Percentiles rank a stretch among this genome's conserved stretches.
Conservation (phyloP, 1,140 invertebrate species). For the Bombus balteatus region DNA sequence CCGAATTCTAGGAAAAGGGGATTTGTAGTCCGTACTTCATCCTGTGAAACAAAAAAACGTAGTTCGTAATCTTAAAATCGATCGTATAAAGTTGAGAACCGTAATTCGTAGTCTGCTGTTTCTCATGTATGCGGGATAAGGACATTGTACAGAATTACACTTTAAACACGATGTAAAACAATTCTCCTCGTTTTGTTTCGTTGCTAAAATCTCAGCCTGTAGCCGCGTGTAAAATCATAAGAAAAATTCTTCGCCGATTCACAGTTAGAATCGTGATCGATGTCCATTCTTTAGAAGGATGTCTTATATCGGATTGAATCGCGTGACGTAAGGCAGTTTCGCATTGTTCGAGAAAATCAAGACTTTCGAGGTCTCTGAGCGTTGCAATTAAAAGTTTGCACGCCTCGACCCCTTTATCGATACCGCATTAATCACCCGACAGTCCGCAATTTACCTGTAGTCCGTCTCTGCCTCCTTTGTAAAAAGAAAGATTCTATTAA, state of each 20-base stretch:
- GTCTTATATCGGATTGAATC: background rate
- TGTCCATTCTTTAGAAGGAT: background rate
- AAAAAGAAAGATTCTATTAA: background rate
- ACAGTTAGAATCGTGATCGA: background rate
- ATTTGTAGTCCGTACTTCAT: background rate
- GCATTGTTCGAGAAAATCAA: constrained; percentile 10
- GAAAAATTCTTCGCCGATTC: background rate
- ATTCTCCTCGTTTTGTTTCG: too few relatives aligned
- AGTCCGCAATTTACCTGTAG: background rate
- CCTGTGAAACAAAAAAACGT: background rate
- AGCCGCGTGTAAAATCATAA: too few relatives aligned
- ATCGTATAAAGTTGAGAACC: background rate
- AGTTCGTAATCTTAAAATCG: constrained; percentile 5
- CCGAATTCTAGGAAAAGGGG: background rate
- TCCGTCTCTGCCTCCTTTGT: background rate
- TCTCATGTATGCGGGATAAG: background rate
- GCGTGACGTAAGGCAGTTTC: constrained; percentile 6
- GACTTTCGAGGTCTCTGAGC: constrained; percentile 15
- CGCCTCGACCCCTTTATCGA: background rate
- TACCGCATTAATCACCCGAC: constrained; percentile 2
- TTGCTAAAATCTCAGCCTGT: too few relatives aligned
- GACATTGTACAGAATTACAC: background rate
- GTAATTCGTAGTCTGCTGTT: constrained; percentile 1
- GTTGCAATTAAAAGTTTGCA: constrained; percentile 23
- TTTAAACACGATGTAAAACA: too few relatives aligned